phyloP scores from a whole-genome alignment of 2,113 vertebrate species.

The Dasyprocta punctata region DNA sequence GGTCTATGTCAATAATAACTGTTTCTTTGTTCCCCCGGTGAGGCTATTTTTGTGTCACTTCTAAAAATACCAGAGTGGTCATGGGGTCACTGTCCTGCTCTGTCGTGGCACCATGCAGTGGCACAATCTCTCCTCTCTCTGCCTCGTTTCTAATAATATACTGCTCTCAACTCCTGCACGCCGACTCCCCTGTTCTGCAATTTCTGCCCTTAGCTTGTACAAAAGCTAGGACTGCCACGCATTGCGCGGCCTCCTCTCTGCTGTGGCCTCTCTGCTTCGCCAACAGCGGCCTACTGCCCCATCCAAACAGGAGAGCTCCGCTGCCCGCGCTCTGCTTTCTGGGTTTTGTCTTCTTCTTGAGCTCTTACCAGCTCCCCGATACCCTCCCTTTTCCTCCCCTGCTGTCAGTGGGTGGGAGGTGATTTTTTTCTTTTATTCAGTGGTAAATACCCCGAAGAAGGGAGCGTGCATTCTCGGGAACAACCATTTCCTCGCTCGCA shows the following conservation, averaged over 20 bases:
- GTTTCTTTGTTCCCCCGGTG: background rate
- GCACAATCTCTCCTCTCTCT: too few species aligned
- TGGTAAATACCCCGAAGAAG: background rate
- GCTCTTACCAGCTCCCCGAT: background rate
- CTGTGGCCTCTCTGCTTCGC: background rate
- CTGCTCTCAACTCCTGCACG: background rate
- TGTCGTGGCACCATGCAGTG: background rate
- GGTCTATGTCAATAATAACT: background rate
- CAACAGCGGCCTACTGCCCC: fast-evolving
- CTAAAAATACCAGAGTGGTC: background rate
- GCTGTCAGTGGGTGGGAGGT: background rate
- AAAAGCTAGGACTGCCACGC: background rate
- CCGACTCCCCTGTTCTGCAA: background rate
- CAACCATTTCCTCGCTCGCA: background rate
- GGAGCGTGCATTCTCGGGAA: background rate
- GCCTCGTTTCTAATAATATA: background rate
- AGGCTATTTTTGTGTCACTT: background rate
- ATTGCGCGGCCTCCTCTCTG: background rate
- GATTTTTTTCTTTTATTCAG: background rate
- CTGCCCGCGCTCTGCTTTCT: background rate
- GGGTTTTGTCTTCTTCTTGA: background rate
- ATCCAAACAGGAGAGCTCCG: fast-evolving
- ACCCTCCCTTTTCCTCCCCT: background rate
- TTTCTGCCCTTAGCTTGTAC: background rate
- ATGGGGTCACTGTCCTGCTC: background rate